A percentile compares a stretch with the other conserved stretches of the same genome.
phyloP scores from a whole-genome alignment of 2,888 invertebrate genomes.

The Chrysolina americana region DNA sequence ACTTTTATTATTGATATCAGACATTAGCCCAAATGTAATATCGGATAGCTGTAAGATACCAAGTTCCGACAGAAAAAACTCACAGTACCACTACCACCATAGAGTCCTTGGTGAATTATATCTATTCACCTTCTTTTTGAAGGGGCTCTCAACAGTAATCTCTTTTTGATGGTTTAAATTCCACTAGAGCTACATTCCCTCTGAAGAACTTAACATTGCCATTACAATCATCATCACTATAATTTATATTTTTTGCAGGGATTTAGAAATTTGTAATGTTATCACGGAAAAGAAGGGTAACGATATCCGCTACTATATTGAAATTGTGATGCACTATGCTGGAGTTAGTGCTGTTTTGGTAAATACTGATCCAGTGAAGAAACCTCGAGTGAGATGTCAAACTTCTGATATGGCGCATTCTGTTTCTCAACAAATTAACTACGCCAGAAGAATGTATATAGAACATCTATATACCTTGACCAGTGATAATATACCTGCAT shows the following conservation, averaged over 20 bases:
- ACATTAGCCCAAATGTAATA: not conserved
- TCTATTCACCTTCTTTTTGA: no score
- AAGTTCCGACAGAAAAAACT: no score
- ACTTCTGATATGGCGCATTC: constrained; percentile 78
- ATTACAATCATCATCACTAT: not conserved
- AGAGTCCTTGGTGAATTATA: no score
- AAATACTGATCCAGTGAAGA: constrained; percentile 73
- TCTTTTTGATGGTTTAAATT: no score
- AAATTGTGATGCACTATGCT: constrained; percentile 77
- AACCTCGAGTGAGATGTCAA: constrained; percentile 86
- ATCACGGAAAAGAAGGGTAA: constrained; percentile 70
- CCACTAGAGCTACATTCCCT: no score
- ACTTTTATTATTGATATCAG: not conserved
- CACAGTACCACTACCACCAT: no score
- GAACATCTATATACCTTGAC: constrained; percentile 83
- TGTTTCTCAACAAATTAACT: constrained; percentile 87
- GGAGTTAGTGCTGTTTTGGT: constrained; percentile 69
- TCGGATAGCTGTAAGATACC: no score
- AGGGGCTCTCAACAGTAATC: no score
- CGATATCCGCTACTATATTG: constrained; percentile 76
- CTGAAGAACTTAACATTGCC: no score
- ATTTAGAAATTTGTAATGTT: constrained; percentile 78
- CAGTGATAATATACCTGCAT: constrained; percentile 57
- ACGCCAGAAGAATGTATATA: constrained; percentile 88
- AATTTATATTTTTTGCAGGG: constrained; percentile 67